phyloP scores from a whole-genome alignment of 1,140 invertebrate genomes.

The Tetraneura akinire region DNA sequence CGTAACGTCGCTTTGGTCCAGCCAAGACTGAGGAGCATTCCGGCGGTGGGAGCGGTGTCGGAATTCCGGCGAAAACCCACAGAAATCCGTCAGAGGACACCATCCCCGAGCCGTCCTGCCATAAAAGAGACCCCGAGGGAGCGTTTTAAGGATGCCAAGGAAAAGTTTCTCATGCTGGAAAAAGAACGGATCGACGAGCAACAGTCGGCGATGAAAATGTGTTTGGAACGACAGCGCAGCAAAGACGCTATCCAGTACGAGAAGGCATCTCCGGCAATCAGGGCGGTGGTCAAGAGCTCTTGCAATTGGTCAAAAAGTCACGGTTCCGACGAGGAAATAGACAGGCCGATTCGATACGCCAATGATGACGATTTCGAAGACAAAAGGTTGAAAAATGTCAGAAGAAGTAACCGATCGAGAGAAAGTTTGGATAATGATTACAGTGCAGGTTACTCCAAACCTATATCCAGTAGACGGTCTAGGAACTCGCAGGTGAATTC shows the following conservation, averaged over 20 bases:
- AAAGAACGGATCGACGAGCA: conserved; percentile 65
- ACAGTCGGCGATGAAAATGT: conserved; percentile 50
- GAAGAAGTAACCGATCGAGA: background rate
- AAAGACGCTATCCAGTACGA: background rate
- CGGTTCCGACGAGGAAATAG: conserved; percentile 37
- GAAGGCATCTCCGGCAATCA: background rate
- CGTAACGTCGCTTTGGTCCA: conserved; percentile 21
- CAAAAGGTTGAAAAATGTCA: background rate
- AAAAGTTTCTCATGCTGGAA: conserved; percentile 78
- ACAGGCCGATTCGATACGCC: conserved; percentile 35
- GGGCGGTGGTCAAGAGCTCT: background rate
- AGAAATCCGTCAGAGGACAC: conserved; percentile 62
- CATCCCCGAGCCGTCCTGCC: conserved; percentile 59
- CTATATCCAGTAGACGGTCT: background rate
- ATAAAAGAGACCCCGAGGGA: conserved; percentile 68
- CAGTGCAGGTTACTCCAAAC: conserved; percentile 3
- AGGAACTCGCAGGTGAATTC: conserved; percentile 16
- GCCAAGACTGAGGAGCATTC: conserved; percentile 26
- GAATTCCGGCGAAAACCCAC: conserved; percentile 54
- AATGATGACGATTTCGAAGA: conserved; percentile 17
- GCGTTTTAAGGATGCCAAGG: conserved; percentile 79
- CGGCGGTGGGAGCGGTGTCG: background rate
- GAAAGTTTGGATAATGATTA: conserved; percentile 28
- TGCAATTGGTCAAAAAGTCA: conserved; percentile 10
- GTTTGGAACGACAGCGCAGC: conserved; percentile 40